phyloP scores from a whole-genome alignment of 2,113 vertebrate genomes.

The Larimichthys crocea region DNA sequence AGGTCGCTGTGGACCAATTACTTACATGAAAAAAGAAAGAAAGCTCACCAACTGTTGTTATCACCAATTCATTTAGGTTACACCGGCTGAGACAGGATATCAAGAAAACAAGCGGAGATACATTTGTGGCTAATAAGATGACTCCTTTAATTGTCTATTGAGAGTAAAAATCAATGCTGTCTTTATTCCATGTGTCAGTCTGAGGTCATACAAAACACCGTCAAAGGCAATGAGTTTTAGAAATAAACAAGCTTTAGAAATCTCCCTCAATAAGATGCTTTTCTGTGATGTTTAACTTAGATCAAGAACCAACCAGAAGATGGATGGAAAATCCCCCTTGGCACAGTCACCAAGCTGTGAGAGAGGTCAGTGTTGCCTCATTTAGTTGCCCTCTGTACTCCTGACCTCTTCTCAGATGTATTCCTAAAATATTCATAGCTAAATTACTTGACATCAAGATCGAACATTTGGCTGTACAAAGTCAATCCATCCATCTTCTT shows the following conservation, averaged over 20 bases:
- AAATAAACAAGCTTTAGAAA: background rate
- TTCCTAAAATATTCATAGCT: no score
- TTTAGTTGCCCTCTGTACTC: background rate
- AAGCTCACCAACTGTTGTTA: background rate
- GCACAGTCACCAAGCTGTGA: no score
- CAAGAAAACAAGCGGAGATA: background rate
- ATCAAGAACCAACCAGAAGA: no score
- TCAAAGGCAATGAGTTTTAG: background rate
- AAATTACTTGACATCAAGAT: no score
- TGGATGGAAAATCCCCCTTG: no score
- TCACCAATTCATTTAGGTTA: constrained; percentile 1
- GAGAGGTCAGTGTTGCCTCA: background rate
- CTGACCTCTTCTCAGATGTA: background rate
- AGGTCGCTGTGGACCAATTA: constrained; percentile 27
- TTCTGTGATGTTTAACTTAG: no score
- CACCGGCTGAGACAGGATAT: background rate
- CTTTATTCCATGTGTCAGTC: background rate
- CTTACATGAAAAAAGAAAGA: background rate
- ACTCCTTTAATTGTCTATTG: background rate
- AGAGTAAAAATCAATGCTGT: background rate
- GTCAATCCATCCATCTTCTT: no score
- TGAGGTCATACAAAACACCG: background rate
- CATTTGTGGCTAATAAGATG: background rate
- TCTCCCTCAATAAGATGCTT: background rate
- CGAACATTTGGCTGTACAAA: no score